Conservation (phyloP, 2,888 invertebrate species). For the Standfussiana lucernea region DNA sequence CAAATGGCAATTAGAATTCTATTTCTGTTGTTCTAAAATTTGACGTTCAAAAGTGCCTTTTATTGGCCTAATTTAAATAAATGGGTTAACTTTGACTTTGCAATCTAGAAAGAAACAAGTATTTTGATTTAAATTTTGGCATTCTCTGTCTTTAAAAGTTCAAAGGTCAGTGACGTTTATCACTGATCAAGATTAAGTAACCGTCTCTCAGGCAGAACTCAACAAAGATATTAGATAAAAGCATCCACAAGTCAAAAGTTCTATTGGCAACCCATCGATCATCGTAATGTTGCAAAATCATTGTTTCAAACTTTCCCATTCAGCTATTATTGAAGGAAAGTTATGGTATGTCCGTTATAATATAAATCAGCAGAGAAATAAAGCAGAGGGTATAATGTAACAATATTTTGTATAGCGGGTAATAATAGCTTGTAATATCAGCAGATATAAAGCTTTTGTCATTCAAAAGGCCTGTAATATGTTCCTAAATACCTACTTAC, state of each 20-base stretch:
- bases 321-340: conserved; percentile 60
- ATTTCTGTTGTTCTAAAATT: not conserved
- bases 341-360: conserved; percentile 56
- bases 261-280: conserved; percentile 72
- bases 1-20: not conserved
- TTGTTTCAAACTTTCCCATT: conserved; percentile 74
- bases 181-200: conserved; percentile 35
- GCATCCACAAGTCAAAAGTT: conserved; percentile 56
- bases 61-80: not conserved
- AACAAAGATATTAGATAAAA: conserved; percentile 38
- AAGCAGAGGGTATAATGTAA: conserved; percentile 10
- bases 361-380: conserved; percentile 58
- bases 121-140: not conserved
- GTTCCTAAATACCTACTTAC: conserved; percentile 14
- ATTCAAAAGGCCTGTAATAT: conserved; percentile 8
- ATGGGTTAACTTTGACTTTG: not conserved
- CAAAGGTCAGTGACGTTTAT: conserved; percentile 10
- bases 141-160: not conserved
- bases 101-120: not conserved
- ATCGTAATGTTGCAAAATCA: conserved; percentile 73
- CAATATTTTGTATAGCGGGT: conserved; percentile 38
- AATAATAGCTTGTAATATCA: conserved; percentile 27
- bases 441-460: conserved; percentile 30
- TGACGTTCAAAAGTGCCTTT: not conserved
- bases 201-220: conserved; percentile 32